Percentiles rank a stretch among this genome's conserved stretches.
Conservation (phyloP, 2,888 invertebrate species). For the Lysandra bellargus region DNA sequence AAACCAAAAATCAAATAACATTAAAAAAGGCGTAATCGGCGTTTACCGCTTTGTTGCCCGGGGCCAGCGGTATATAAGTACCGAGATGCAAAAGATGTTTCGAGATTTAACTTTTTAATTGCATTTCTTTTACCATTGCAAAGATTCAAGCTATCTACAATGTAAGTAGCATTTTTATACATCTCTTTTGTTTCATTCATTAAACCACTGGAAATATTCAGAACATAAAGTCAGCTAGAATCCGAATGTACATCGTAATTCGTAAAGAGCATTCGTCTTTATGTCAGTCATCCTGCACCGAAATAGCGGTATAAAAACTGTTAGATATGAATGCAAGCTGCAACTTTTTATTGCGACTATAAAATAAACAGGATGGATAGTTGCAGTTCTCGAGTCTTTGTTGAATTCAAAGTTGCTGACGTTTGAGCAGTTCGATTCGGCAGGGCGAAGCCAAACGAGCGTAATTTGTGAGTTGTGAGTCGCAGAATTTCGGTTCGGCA, state of each 20-base stretch:
- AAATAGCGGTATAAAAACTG: conserved; percentile 25
- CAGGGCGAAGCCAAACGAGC: too few species aligned
- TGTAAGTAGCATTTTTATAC: not conserved
- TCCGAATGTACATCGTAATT: conserved; percentile 9
- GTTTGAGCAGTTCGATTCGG: not conserved
- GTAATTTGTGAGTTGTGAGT: too few species aligned
- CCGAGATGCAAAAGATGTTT: too few species aligned
- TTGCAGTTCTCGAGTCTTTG: conserved; percentile 5
- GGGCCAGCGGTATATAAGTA: too few species aligned
- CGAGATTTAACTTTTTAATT: too few species aligned
- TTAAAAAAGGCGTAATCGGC: too few species aligned
- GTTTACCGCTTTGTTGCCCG: too few species aligned
- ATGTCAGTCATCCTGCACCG: not conserved
- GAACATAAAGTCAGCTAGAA: not conserved
- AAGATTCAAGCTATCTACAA: not conserved
- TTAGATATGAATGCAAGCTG: conserved; percentile 1
- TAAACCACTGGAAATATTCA: not conserved
- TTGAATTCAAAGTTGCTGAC: not conserved
- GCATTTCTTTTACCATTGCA: too few species aligned
- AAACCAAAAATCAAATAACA: too few species aligned
- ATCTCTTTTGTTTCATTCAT: not conserved
- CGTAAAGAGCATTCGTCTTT: conserved; percentile 19
- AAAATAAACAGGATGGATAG: conserved; percentile 15
- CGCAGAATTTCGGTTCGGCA: too few species aligned
- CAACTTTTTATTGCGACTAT: conserved; percentile 15